Base-by-base conservation (phyloP, 2,888 invertebrate genomes). In the Hypomecis punctinalis region DNA sequence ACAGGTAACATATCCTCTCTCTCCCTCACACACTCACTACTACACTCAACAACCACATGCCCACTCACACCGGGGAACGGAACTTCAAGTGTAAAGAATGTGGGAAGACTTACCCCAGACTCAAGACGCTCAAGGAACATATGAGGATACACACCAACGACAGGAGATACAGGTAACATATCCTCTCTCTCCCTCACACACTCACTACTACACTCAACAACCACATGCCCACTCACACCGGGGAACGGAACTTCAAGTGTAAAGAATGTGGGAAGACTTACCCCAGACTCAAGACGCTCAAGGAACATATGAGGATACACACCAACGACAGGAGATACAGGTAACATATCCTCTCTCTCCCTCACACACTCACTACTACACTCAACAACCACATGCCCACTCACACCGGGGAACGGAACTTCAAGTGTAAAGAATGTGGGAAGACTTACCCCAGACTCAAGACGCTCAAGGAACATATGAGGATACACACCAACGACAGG, bases 111-210 rank as follows among this genome's bases (percentile, higher is more conserved):
- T 92, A 91, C 91, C 0, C 82, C 89, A 0, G 91, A 90, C 79
- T 88, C 0, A 92, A 91, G 73, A 88, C 91, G 0, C 76, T 92
- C 0, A 90, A 84, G 74, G 90, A 91, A 54, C 92, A 92, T 76
- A 89, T 91, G 89, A 91, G 91, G 0, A 89, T 86, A 0, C 92
- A 92, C 76, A 92, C 91, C 0, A 85, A 88, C 0, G 92, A 92
- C 60, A 67, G 90, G 0, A 53, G 90, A n/a, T 89, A 84, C 23
- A 71, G 85, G n/a, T 77, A 64, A 60, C 35, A 23, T 23, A 23
- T 23, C 23, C 23, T 23, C 23, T 23, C 23, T 23, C 23, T 23
- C 23, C 23, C 23, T 23, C 23, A 23, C 23, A 23, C 23, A 23
- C 23, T 23, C 23, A 23, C 23, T 23, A 23, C 23, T 23, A 23